Base-by-base conservation (phyloP, 2,888 invertebrate species). In the Mesochorus sp. region DNA sequence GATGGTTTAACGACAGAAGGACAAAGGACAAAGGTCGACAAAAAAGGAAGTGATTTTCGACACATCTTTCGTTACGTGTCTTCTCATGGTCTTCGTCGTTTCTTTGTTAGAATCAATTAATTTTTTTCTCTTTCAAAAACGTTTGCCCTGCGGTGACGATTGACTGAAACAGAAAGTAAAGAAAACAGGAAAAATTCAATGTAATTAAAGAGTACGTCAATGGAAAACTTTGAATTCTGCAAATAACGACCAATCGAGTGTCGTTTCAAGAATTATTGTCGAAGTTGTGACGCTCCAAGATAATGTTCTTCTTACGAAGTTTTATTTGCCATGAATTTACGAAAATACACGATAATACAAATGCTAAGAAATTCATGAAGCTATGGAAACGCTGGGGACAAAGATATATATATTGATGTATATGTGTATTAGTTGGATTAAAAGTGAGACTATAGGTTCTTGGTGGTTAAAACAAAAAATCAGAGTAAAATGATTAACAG, bases 341-440 rank as follows among this genome's bases (percentile, higher is more conserved):
- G 87, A 88, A 90, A 89, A 88, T 90, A 90, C 90, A 90, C 87
- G 85, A 86, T 83, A 86, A 87, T 85, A 87, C 85, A 87, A 88
- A 86, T 88, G 86, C 83, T 85, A 85, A n/a, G 12, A 42, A 44
- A 57, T 62, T 62, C 62, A 34, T 12, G 55, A 73, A 73, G 49
- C 62, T 72, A 31, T 44, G 57, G 44, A 39, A 37, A 10, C 66
- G 10, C n/a, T 26, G 17, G 12, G 61, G 17, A 53, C n/a, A 51
- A 17, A 31, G 42, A 47, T 67, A 67, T 24, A 19, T 10, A 31
- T 31, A 31, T 31, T 1, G 5, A 2, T 31, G 31, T 31, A 3
- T 31, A 26, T 37, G 2, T 66, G 39, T 42, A 6, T 57, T 21
- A 64, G 34, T 72, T 67, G 31, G 19, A 51, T 59, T 5, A 59